Evolutionary conservation across 2,113 vertebrate species (phyloP).

Genomic region (Gadus macrocephalus): DNA sequence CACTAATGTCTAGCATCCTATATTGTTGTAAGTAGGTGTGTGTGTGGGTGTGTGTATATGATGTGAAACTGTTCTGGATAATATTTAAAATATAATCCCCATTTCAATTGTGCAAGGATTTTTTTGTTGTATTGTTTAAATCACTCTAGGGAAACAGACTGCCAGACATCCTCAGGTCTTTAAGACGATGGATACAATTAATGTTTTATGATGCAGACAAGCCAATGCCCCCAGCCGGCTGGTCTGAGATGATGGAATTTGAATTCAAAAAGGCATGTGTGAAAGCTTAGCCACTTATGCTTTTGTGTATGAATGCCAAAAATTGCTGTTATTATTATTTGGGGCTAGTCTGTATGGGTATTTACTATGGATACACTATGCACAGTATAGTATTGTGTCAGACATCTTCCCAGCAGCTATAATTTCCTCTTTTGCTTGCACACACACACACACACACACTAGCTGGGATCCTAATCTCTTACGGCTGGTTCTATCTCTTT

Average conservation of each 20-base stretch:
- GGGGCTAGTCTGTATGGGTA: slow-evolving; percentile 5
- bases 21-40: not conserved
- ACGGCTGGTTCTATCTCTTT: not conserved
- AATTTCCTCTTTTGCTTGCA: slow-evolving; percentile 53
- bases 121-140: not conserved
- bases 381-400: slow-evolving; percentile 39
- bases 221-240: not conserved
- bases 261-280: slow-evolving; percentile 1
- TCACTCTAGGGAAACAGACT: not conserved
- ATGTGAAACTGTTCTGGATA: too few relatives aligned
- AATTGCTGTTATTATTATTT: slow-evolving; percentile 5
- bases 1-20: not conserved
- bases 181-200: not conserved
- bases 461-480: slow-evolving; percentile 23
- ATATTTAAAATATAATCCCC: too few relatives aligned
- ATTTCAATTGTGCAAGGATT: too few relatives aligned
- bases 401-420: slow-evolving; percentile 36
- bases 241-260: not conserved
- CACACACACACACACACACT: slow-evolving; percentile 4
- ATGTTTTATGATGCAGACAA: not conserved
- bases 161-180: too few relatives aligned
- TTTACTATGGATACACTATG: slow-evolving; percentile 31
- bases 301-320: slow-evolving; percentile 16
- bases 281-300: not conserved
- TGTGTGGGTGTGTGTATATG: too few relatives aligned